A percentile compares a stretch with the other conserved stretches of the same genome.
Evolutionary conservation across 2,888 invertebrate genomes (phyloP).

Genomic region (Stenichneumon culpator): DNA sequence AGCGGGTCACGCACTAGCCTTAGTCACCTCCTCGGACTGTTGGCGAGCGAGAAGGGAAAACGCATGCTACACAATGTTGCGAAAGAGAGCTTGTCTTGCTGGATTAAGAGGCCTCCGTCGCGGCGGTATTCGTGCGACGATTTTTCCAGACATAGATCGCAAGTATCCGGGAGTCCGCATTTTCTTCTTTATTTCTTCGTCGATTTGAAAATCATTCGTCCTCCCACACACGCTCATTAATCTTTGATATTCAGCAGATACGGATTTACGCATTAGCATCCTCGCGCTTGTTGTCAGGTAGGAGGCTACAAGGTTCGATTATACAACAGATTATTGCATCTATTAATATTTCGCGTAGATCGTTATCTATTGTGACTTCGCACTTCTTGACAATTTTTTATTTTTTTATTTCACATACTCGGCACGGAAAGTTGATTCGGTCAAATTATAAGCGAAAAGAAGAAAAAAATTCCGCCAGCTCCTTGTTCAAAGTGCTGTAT

Average conservation of each 20-base stretch:
- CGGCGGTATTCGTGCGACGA: conserved; percentile 23
- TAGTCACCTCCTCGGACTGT: conserved; percentile 76
- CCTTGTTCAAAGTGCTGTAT: no score
- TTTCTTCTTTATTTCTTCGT: not conserved
- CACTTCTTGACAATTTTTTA: conserved; percentile 2
- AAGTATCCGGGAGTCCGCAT: not conserved
- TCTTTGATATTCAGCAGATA: conserved; percentile 48
- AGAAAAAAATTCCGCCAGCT: no score
- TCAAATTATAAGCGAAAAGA: not conserved
- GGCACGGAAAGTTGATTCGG: conserved; percentile 26
- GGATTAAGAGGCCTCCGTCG: conserved; percentile 39
- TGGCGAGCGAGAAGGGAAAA: conserved; percentile 24
- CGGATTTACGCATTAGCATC: conserved; percentile 40
- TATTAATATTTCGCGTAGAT: not conserved
- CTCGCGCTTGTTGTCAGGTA: not conserved
- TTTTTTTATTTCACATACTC: not conserved
- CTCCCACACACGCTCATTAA: conserved; percentile 47
- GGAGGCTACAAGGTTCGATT: conserved; percentile 6
- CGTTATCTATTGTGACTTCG: not conserved
- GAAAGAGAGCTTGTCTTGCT: conserved; percentile 46
- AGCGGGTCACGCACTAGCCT: conserved; percentile 74
- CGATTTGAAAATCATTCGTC: conserved; percentile 47
- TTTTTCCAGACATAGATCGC: conserved; percentile 26
- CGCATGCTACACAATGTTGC: conserved; percentile 31
- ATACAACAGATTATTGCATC: not conserved